phyloP scores from a whole-genome alignment of 1,140 invertebrate species.

The Marisa cornuarietis region DNA sequence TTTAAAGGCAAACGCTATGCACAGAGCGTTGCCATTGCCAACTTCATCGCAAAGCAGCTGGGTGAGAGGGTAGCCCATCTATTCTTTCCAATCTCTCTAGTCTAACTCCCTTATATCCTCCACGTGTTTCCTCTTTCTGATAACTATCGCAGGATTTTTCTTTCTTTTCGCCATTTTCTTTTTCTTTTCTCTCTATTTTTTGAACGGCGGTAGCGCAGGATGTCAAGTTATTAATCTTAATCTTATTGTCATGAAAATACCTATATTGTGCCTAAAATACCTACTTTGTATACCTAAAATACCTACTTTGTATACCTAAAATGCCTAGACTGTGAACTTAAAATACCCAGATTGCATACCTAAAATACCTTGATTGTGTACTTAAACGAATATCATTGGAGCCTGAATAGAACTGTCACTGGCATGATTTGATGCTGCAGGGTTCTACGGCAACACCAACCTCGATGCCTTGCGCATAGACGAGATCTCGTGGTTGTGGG shows the following conservation, averaged over 20 bases:
- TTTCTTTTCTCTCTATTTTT: background rate
- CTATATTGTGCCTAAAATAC: no score
- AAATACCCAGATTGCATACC: no score
- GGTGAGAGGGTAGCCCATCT: constrained; percentile 44
- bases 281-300: no score
- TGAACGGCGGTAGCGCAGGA: no score
- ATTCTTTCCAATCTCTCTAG: no score
- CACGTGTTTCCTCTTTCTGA: background rate
- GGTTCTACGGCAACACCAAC: constrained; percentile 7
- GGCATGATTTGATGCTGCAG: background rate
- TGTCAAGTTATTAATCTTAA: no score
- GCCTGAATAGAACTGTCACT: no score
- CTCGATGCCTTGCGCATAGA: constrained; percentile 9
- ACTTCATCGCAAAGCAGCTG: constrained; percentile 77
- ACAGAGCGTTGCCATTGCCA: constrained; percentile 77
- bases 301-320: no score
- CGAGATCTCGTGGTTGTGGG: background rate
- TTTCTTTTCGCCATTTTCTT: background rate
- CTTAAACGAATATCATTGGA: no score
- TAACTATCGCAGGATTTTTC: background rate
- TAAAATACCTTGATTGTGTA: no score
- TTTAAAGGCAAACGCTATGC: constrained; percentile 75
- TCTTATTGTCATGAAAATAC: no score
- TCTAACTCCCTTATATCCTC: background rate
- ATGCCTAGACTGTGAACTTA: no score